Evolutionary conservation across 2,888 invertebrate species (phyloP).

Genomic region (Cantharis nigra): DNA sequence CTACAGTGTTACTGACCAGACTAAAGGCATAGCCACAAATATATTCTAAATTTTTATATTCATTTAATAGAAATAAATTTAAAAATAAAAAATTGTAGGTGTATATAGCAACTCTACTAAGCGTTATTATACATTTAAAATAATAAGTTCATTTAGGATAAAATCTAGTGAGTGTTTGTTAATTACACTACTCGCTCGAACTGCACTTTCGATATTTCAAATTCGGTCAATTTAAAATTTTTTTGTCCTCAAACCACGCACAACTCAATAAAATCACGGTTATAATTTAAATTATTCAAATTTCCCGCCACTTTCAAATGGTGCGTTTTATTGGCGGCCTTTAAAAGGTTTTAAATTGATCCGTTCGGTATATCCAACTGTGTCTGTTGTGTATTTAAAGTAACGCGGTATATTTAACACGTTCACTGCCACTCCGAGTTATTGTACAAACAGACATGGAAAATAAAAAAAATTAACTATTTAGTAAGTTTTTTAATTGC

Average conservation of each 20-base stretch:
- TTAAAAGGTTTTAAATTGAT: neutral
- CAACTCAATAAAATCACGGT: neutral
- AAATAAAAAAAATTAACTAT: conserved; percentile 7
- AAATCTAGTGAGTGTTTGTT: conserved; percentile 25
- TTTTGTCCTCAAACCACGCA: neutral
- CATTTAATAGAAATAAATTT: conserved; percentile 26
- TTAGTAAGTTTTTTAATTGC: neutral
- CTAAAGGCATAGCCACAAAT: conserved; percentile 32
- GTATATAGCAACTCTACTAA: conserved; percentile 28
- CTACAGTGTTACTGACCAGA: conserved; percentile 27
- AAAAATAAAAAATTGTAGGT: conserved; percentile 30
- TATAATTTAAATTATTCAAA: neutral
- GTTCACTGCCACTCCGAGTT: conserved; percentile 53
- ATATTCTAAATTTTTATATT: conserved; percentile 35
- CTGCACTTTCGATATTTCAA: conserved; percentile 33
- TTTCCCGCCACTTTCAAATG: neutral
- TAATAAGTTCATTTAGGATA: conserved; percentile 19
- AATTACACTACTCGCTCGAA: conserved; percentile 38
- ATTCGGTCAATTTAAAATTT: conserved; percentile 10
- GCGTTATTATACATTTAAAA: conserved; percentile 16
- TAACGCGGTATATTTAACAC: conserved; percentile 50
- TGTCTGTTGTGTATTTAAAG: conserved; percentile 44
- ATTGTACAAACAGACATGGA: conserved; percentile 47
- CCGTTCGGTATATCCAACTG: conserved; percentile 9
- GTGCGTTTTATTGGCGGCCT: neutral